Percentiles rank a stretch among this genome's conserved stretches.
Conservation (phyloP, 2,797 vertebrate genomes). For the Sebastes diaconus region DNA sequence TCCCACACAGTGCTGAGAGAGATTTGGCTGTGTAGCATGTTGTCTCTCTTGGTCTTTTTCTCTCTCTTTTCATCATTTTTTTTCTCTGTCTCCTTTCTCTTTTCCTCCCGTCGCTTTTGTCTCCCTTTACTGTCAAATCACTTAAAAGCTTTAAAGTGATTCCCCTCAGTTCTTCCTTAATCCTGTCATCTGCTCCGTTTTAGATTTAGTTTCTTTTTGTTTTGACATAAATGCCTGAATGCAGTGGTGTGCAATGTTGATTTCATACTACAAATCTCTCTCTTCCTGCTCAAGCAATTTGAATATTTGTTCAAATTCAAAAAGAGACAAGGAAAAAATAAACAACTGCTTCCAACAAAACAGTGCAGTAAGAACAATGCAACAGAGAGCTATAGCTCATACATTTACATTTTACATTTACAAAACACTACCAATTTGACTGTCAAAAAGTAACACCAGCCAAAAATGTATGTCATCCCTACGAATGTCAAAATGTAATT, state of each 20-base stretch:
- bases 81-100: slow-evolving; percentile 2
- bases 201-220: slow-evolving; percentile 21
- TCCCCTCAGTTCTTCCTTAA: slow-evolving; percentile 25
- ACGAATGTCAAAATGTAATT: background rate
- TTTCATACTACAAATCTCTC: background rate
- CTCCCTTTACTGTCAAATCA: slow-evolving; percentile 19
- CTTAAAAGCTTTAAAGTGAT: slow-evolving; percentile 11
- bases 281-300: background rate
- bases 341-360: background rate
- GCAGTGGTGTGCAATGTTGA: background rate
- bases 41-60: background rate
- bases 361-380: background rate
- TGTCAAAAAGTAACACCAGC: background rate
- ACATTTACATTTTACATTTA: background rate
- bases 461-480: fast-evolving
- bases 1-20: slow-evolving; percentile 18
- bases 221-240: slow-evolving; percentile 15
- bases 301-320: background rate
- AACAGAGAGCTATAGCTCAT: background rate
- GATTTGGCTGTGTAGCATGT: background rate
- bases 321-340: background rate
- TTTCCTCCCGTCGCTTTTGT: background rate
- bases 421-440: background rate
- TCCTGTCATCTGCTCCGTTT: slow-evolving; percentile 34
- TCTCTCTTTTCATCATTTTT: slow-evolving; percentile 2